phyloP scores from a whole-genome alignment of 2,113 vertebrate species.

The Dromas ardeola region DNA sequence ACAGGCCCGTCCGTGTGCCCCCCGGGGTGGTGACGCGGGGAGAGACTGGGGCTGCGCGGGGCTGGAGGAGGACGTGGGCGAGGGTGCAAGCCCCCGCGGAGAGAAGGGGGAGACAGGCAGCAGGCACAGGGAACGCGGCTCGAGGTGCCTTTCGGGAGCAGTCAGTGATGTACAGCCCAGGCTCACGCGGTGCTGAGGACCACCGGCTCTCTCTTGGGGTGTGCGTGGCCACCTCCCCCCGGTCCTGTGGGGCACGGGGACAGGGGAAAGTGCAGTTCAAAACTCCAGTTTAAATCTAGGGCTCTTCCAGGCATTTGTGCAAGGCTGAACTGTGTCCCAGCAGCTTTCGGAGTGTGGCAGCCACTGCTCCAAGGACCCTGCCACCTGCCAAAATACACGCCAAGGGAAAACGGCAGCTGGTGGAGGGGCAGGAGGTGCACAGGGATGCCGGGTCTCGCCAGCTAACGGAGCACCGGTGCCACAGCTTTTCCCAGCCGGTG shows the following conservation, averaged over 20 bases:
- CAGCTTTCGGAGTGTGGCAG: background rate
- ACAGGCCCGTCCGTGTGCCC: background rate
- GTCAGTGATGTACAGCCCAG: too few species aligned
- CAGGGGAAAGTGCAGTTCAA: background rate
- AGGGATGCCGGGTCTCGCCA: rapidly evolving
- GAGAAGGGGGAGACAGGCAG: too few species aligned
- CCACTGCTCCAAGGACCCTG: background rate
- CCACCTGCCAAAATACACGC: background rate
- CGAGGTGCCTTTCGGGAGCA: background rate
- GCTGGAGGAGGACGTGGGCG: background rate
- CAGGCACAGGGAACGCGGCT: background rate
- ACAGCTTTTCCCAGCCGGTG: background rate
- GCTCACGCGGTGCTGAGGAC: background rate
- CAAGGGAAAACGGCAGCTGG: background rate
- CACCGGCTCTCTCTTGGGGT: background rate
- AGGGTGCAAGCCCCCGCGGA: background rate
- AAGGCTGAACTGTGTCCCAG: background rate
- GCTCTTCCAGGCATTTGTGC: background rate
- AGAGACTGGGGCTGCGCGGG: background rate
- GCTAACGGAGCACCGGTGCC: background rate
- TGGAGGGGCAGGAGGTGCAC: background rate
- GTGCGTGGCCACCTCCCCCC: too few species aligned
- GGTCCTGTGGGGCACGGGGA: rapidly evolving
- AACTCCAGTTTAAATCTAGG: background rate
- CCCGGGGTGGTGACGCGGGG: rapidly evolving